phyloP scores from a whole-genome alignment of 2,113 vertebrate species.

The Axis porcinus region DNA sequence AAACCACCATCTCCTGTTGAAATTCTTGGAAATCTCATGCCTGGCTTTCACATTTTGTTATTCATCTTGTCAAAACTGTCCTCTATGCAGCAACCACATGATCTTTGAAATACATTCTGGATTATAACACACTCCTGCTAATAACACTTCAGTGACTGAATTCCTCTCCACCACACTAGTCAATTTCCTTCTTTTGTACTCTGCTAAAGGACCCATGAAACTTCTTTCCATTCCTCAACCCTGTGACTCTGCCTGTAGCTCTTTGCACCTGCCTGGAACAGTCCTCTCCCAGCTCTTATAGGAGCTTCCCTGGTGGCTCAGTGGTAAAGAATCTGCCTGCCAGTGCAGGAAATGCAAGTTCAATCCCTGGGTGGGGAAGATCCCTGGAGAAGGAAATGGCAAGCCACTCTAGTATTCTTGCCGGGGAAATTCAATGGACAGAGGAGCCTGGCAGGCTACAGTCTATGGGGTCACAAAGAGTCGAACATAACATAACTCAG shows the following conservation, averaged over 20 bases:
- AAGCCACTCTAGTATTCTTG: not conserved
- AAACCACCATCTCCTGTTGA: not conserved
- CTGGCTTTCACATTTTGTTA: not conserved
- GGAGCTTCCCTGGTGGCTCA: not conserved
- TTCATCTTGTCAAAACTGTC: not conserved
- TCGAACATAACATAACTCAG: not conserved
- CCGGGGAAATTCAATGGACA: not conserved
- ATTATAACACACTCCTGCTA: not conserved
- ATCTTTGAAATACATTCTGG: not conserved
- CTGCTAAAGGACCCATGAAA: fast-evolving
- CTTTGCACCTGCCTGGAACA: not conserved
- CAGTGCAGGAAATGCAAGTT: not conserved
- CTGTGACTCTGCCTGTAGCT: not conserved
- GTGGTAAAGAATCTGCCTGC: not conserved
- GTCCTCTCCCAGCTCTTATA: not conserved
- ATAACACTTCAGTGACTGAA: not conserved
- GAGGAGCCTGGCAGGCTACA: not conserved
- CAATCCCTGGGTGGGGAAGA: not conserved
- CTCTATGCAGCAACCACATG: not conserved
- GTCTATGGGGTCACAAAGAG: not conserved
- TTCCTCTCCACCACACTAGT: not conserved
- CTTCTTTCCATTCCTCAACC: not conserved
- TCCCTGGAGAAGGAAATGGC: not conserved
- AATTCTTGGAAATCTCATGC: not conserved
- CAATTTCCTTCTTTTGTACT: not conserved